Evolutionary conservation across 92 coral and sea anemone species (phyloP), one percentile per base, ranked within the genome.

Genomic region (Zoanthus gigantus): DNA sequence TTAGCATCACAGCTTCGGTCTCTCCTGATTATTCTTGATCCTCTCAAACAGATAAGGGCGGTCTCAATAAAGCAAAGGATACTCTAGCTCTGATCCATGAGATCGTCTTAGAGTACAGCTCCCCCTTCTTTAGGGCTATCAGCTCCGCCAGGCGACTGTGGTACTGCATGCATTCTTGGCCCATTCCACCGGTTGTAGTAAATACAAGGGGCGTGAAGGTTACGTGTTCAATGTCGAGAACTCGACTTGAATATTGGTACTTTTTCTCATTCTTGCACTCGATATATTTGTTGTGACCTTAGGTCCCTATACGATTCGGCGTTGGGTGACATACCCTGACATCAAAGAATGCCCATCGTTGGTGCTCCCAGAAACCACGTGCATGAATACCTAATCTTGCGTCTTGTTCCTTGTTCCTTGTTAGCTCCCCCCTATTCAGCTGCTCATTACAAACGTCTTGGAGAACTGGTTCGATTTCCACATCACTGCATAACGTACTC

Each of bases 201-300:
- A 65, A 65, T 65, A 65, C 71, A 65, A 65, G 71, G 32, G 71
- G 71, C 71, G 34, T 65, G 71, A 28, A 4, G 30, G 34, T 65
- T 65, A 29, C 9, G 7, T 65, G 71, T 65, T 65, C 23, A 23
- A 23, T 23, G 23, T 23, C 23, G 23, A 23, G 23, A 23, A 23
- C 23, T 23, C 23, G 23, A 23, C 23, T 23, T 23, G 23, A 23
- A 23, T 23, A 23, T 23, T 23, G 23, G 23, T 23, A 0, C 23
- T 56, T 56, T 2, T 56, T 56, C 30, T 65, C 11, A 65, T 18
- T 65, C 34, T n/a, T 17, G 71, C 71, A 65, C 71, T 65, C 71
- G 71, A 65, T 65, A 23, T 28, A 65, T 65, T 28, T 65, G 71
- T 65, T 65, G 23, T 23, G 23, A 23, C 23, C 23, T 23, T 23